A percentile compares a stretch with the other conserved stretches of the same genome.
These are phyloP conservation scores for Melitaea athalia DNA, from an alignment of 2,888 invertebrate genomes.

Conservation along the genomic window DNA sequence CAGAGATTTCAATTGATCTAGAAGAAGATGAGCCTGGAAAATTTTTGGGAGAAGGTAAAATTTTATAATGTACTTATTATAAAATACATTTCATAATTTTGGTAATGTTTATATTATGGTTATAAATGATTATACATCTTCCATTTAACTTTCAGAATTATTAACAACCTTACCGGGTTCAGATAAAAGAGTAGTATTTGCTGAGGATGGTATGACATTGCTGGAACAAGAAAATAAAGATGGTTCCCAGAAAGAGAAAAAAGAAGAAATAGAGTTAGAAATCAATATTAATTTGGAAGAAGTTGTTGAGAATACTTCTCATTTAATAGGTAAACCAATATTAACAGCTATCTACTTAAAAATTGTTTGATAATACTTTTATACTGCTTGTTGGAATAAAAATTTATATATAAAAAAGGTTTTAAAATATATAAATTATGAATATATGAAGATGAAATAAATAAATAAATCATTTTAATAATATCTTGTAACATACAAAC, in stretches of 20 bases:
- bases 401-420: too few relatives aligned
- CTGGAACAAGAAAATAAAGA: constrained; percentile 48
- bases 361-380: too few relatives aligned
- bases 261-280: constrained; percentile 56
- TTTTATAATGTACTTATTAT: background rate
- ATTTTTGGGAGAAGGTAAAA: constrained; percentile 76
- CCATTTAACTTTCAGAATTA: constrained; percentile 67
- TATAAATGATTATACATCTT: background rate
- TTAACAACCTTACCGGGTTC: constrained; percentile 87
- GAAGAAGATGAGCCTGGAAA: constrained; percentile 69
- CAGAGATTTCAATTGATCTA: constrained; percentile 67
- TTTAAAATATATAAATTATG: too few relatives aligned
- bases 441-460: too few relatives aligned
- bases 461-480: too few relatives aligned
- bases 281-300: constrained; percentile 82
- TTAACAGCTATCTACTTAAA: background rate
- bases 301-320: constrained; percentile 83
- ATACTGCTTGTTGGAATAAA: too few relatives aligned
- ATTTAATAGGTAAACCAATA: constrained; percentile 73
- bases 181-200: constrained; percentile 81
- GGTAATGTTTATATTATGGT: too few relatives aligned
- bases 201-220: constrained; percentile 78
- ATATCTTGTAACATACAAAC: too few relatives aligned
- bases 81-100: too few relatives aligned
- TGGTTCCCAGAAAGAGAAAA: constrained; percentile 46